These are phyloP conservation scores for Spermophilus dauricus DNA, from an alignment of 2,113 vertebrate species.

Conservation along the genomic window DNA sequence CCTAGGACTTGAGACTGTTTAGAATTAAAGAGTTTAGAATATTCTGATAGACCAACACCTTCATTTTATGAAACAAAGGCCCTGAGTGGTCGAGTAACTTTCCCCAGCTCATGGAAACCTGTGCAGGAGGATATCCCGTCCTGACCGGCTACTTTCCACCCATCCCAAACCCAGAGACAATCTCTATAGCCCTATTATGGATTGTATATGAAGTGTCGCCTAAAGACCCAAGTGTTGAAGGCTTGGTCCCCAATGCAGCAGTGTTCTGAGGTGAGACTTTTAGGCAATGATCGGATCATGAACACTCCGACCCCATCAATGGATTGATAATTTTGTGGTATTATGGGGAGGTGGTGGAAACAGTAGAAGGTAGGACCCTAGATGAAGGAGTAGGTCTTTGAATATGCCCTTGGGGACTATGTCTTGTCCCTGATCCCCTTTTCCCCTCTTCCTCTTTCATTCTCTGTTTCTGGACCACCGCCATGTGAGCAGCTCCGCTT, in stretches of 20 bases:
- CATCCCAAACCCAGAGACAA: neutral
- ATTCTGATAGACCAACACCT: neutral
- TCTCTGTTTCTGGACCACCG: neutral
- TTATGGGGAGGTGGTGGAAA: neutral
- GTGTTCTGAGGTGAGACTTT: neutral
- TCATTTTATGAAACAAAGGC: neutral
- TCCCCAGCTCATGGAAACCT: neutral
- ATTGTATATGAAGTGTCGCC: neutral
- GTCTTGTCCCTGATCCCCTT: neutral
- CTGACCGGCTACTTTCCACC: neutral
- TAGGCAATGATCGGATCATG: neutral
- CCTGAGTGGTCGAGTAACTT: neutral
- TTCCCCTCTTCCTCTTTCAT: too few relatives aligned
- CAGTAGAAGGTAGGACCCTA: neutral
- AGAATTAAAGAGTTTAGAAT: neutral
- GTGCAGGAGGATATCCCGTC: neutral
- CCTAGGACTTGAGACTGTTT: neutral
- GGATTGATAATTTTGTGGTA: neutral
- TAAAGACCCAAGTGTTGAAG: neutral
- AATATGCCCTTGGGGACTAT: neutral
- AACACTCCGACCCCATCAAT: neutral
- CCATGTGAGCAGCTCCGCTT: neutral
- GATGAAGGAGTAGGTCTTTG: neutral
- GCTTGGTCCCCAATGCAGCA: neutral
- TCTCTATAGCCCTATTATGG: neutral